Percentiles rank a stretch among this genome's conserved stretches.
Conservation (phyloP, 2,797 vertebrate species). For the Streptopelia turtur region DNA sequence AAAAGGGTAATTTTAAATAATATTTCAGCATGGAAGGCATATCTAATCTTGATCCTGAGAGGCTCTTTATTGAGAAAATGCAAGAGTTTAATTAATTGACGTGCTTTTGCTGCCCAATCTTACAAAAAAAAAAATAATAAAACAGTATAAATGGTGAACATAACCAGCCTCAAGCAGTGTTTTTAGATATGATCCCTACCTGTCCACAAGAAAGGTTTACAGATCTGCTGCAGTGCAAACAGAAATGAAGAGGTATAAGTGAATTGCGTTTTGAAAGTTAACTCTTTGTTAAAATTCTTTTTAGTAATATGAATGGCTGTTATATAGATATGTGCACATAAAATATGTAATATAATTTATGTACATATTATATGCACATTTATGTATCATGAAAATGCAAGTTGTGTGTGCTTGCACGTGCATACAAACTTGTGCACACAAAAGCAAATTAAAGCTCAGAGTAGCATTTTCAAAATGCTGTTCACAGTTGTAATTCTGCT, state of each 20-base stretch:
- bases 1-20: constrained; percentile 37
- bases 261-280: neutral
- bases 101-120: neutral
- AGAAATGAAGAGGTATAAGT: neutral
- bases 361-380: neutral
- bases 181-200: neutral
- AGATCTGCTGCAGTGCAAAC: neutral
- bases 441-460: neutral
- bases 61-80: neutral
- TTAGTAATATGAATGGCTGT: neutral
- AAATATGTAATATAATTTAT: neutral
- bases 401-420: neutral
- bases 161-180: neutral
- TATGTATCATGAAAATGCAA: neutral
- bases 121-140: neutral
- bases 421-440: neutral
- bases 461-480: neutral
- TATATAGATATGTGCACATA: neutral
- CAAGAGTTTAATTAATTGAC: neutral
- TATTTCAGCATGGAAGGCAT: neutral
- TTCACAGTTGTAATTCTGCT: neutral
- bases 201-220: neutral
- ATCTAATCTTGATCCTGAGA: constrained; percentile 25
- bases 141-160: neutral
- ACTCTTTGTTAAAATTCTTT: neutral